Conservation (phyloP, 2,797 vertebrate species). For the Pampus argenteus region DNA sequence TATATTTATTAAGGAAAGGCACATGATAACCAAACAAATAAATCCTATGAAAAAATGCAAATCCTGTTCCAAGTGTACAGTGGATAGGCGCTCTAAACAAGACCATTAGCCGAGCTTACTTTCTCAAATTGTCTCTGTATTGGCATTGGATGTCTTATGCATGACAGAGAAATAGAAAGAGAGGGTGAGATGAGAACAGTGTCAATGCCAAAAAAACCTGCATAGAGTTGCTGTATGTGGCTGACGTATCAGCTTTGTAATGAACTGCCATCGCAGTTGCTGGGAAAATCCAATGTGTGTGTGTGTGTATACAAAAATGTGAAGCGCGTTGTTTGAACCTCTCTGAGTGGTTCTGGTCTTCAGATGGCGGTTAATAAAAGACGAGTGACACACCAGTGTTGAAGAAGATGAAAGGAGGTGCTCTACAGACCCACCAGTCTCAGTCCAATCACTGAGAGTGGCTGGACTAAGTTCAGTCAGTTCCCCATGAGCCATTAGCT, state of each 20-base stretch:
- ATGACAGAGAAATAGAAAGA: slow-evolving; percentile 31
- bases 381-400: background rate
- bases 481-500: slow-evolving; percentile 22
- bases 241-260: slow-evolving; percentile 32
- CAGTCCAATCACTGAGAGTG: slow-evolving; percentile 32
- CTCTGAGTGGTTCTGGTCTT: slow-evolving; percentile 2
- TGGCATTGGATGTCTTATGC: slow-evolving; percentile 33
- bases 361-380: slow-evolving; percentile 11
- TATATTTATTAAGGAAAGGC: background rate
- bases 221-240: slow-evolving; percentile 20
- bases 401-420: slow-evolving; percentile 34
- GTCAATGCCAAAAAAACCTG: slow-evolving; percentile 34
- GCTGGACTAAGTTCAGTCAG: slow-evolving; percentile 27
- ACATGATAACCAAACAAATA: slow-evolving; percentile 1
- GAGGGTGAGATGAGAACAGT: slow-evolving; percentile 32
- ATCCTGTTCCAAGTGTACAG: slow-evolving; percentile 12
- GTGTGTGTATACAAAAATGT: too few species aligned
- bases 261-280: slow-evolving; percentile 31
- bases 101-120: slow-evolving; percentile 32
- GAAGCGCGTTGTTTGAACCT: too few species aligned
- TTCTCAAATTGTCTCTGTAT: slow-evolving; percentile 25
- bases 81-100: slow-evolving; percentile 17
- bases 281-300: slow-evolving; percentile 30
- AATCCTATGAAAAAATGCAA: slow-evolving; percentile 4
- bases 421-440: slow-evolving; percentile 32